Base-by-base conservation (phyloP, 2,113 vertebrate genomes). In the Pterocles burchelli region DNA sequence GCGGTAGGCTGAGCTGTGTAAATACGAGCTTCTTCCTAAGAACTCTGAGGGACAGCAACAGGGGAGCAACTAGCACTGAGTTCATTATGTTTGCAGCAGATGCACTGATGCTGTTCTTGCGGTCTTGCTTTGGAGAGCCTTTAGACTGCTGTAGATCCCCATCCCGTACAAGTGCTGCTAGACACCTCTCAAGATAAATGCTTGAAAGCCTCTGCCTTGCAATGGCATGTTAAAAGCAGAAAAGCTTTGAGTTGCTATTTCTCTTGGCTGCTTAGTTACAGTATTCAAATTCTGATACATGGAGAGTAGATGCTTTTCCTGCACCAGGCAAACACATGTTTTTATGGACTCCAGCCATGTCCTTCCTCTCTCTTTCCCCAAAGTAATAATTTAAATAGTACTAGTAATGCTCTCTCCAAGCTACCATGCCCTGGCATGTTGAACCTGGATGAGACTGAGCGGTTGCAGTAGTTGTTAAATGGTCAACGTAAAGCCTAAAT, bases 1-100 rank as follows among this genome's bases (percentile, higher is more conserved):
- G 52, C 2, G 0, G 3, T n/a, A 22, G 59, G 38, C 57, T 72
- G 62, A 15, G 17, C 2, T 36, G 11, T 1, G 3, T 28, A 51
- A 87, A 41, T 36, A 36, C 11, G 38, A 54, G 17, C 45, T 68
- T 46, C 54, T 78, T 62, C 46, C 49, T 43, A 8, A 45, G 36
- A 76, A 7, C 13, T 52, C 24, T 13, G 34, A 51, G 36, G 58
- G 58, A 9, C 33, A 29, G 72, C 59, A 20, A 8, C 22, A 10
- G 8, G 6, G 81, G n/a, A 76, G 1, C 31, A 41, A 6, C 4
- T 26, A 1, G 33, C 17, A 17, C 43, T 1, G 20, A 7, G 10
- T 52, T 55, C 0, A 0, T 66, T 2, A 7, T 22, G 6, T 38
- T 46, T 72, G 61, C 34, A 54, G 19, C 5, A 7, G 33, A 14